Evolutionary conservation across 2,797 vertebrate genomes (phyloP).

Genomic region (Perodicticus potto): DNA sequence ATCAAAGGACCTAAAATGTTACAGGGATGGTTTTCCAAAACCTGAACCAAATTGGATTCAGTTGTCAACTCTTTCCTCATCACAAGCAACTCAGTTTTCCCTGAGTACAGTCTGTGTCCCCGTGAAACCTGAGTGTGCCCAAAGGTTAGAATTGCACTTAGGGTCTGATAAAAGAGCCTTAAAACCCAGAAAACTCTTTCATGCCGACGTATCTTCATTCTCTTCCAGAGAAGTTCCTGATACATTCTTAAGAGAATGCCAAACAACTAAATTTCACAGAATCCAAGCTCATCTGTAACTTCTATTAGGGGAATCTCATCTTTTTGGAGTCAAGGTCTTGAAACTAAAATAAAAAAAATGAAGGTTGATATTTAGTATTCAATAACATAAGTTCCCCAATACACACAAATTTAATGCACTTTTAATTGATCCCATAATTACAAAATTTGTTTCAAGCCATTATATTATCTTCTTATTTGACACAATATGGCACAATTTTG

Average conservation of each 20-base stretch:
- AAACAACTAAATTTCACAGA: neutral
- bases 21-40: slow-evolving; percentile 36
- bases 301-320: slow-evolving; percentile 30
- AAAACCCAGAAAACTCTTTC: neutral
- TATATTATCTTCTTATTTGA: slow-evolving; percentile 95
- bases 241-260: slow-evolving; percentile 52
- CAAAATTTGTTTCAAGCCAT: slow-evolving; percentile 95
- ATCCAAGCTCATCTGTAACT: neutral
- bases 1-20: neutral
- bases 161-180: neutral
- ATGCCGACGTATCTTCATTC: neutral
- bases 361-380: slow-evolving; percentile 83
- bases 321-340: slow-evolving; percentile 57
- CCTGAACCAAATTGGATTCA: neutral
- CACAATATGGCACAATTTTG: slow-evolving; percentile 98
- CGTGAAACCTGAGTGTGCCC: neutral
- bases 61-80: neutral
- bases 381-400: slow-evolving; percentile 72
- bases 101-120: neutral
- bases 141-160: neutral
- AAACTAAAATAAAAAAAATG: slow-evolving; percentile 61
- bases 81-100: neutral
- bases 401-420: slow-evolving; percentile 86
- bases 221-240: neutral
- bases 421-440: slow-evolving; percentile 93